These are phyloP conservation scores for Monochamus alternatus DNA, from an alignment of 2,888 invertebrate species.

Conservation along the genomic window DNA sequence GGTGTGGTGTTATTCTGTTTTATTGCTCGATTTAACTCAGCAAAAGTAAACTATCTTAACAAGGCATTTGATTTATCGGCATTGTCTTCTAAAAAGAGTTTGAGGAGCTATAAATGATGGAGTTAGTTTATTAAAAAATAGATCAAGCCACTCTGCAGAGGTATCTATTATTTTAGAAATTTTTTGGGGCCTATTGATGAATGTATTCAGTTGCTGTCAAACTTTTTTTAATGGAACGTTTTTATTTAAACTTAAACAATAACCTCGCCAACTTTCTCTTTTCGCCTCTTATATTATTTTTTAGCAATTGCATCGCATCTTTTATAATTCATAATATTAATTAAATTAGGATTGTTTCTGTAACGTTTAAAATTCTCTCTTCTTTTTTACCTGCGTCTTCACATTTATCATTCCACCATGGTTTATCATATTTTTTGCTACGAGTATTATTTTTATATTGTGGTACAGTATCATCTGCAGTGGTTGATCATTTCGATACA, in stretches of 20 bases:
- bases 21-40: neutral
- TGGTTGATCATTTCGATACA: no score
- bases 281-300: no score
- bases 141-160: no score
- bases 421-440: neutral
- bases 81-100: neutral
- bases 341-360: conserved; percentile 11
- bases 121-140: no score
- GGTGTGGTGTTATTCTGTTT: conserved; percentile 5
- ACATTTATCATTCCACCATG: no score
- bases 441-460: conserved; percentile 11
- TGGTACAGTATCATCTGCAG: conserved; percentile 6
- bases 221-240: no score
- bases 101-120: no score
- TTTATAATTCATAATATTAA: conserved; percentile 18
- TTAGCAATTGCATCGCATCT: conserved; percentile 14
- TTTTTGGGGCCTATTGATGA: neutral
- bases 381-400: no score
- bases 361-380: neutral
- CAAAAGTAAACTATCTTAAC: neutral
- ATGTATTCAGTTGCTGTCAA: conserved; percentile 4
- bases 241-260: no score
- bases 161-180: no score
- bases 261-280: conserved; percentile 3
- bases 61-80: neutral